Percentiles rank a stretch among this genome's conserved stretches.
Conservation (phyloP, 2,113 vertebrate species). For the Pomatostomus ruficeps region DNA sequence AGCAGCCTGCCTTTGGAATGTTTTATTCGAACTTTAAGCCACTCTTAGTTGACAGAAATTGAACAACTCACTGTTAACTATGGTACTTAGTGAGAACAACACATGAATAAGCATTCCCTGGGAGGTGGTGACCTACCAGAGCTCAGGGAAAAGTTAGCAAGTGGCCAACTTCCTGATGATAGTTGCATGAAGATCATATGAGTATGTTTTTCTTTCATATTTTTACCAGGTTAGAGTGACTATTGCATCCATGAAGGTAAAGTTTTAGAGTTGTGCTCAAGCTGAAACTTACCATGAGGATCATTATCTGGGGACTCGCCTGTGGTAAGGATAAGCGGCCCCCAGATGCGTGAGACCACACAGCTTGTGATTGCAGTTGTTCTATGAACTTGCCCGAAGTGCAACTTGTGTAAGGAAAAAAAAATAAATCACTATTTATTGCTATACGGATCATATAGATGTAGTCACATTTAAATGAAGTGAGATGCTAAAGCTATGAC, state of each 20-base stretch:
- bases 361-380: neutral
- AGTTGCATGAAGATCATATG: accelerated
- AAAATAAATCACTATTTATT: neutral
- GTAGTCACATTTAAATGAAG: neutral
- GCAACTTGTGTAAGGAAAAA: neutral
- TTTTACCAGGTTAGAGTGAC: neutral
- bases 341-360: neutral
- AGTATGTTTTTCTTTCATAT: neutral
- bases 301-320: neutral
- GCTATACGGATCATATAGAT: neutral
- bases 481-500: neutral
- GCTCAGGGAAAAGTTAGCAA: neutral
- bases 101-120: neutral
- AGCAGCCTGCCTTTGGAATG: neutral
- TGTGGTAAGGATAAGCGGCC: neutral
- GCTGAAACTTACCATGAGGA: neutral
- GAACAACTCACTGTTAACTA: neutral
- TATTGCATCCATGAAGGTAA: neutral
- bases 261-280: neutral
- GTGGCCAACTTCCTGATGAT: neutral
- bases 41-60: neutral
- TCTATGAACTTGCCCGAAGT: neutral
- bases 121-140: neutral
- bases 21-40: neutral
- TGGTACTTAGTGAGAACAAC: neutral